Conservation (phyloP, 2,797 vertebrate genomes). For the Crocodylus rhombifer region DNA sequence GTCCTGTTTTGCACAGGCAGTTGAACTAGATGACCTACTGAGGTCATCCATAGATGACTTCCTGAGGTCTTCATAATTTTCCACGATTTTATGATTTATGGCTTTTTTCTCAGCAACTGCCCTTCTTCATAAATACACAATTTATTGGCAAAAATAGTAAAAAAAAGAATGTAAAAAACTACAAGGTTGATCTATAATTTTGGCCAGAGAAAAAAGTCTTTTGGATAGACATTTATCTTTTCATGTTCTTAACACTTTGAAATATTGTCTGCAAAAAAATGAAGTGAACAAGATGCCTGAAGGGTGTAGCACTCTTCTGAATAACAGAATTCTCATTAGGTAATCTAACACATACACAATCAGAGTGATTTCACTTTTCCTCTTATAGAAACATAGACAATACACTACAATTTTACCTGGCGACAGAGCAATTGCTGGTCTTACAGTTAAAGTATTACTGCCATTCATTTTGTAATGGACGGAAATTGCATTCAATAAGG, state of each 20-base stretch:
- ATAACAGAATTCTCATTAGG: neutral
- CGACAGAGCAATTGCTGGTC: constrained; percentile 91
- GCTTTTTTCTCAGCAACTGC: neutral
- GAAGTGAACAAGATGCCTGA: neutral
- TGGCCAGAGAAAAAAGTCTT: neutral
- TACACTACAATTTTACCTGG: constrained; percentile 87
- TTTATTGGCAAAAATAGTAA: neutral
- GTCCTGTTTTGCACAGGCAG: too few relatives aligned
- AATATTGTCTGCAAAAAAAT: neutral
- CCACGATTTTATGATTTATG: neutral
- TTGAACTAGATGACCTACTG: too few relatives aligned
- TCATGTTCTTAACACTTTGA: neutral
- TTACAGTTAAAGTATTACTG: constrained; percentile 89
- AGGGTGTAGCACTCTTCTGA: constrained; percentile 21
- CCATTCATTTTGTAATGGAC: constrained; percentile 92
- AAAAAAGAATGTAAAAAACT: too few relatives aligned
- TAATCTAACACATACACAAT: constrained; percentile 1
- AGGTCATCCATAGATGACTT: too few relatives aligned
- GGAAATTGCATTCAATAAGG: constrained; percentile 93
- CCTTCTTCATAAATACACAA: neutral
- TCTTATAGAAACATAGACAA: neutral
- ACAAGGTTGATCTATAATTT: neutral
- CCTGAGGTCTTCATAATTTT: too few relatives aligned
- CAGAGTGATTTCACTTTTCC: neutral
- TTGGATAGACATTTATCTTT: neutral